A percentile compares a stretch with the other conserved stretches of the same genome.
Conservation (phyloP, 2,888 invertebrate genomes). For the Diaperis boleti region DNA sequence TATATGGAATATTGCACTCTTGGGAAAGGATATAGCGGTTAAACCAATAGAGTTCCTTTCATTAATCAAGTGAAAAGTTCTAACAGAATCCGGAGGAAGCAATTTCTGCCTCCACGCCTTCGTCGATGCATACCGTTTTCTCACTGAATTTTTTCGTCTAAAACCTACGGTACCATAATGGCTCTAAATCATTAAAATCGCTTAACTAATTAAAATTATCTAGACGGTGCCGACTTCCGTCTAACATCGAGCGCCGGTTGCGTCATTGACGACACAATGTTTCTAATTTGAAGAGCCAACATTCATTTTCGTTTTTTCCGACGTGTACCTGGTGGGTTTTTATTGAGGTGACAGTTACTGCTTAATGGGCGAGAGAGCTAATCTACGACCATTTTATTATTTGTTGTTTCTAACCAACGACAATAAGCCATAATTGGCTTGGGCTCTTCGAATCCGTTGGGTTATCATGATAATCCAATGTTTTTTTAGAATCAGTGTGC, state of each 20-base stretch:
- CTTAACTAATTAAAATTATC: conserved; percentile 26
- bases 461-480: too few species aligned
- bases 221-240: conserved; percentile 29
- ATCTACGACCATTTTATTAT: too few species aligned
- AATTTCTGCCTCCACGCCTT: neutral
- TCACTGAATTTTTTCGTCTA: conserved; percentile 14
- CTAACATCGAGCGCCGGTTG: conserved; percentile 14
- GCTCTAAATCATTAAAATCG: conserved; percentile 27
- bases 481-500: too few species aligned
- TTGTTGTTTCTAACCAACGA: too few species aligned
- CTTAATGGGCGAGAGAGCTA: too few species aligned
- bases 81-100: neutral
- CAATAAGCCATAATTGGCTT: too few species aligned
- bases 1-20: too few species aligned
- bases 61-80: neutral
- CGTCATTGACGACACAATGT: conserved; percentile 10
- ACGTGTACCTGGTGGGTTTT: too few species aligned
- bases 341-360: too few species aligned
- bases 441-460: too few species aligned
- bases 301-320: too few species aligned
- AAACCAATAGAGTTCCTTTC: neutral
- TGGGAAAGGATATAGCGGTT: too few species aligned
- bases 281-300: conserved; percentile 15
- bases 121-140: conserved; percentile 1
- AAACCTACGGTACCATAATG: conserved; percentile 28